These are phyloP conservation scores for Marmota monax DNA, from an alignment of 2,113 vertebrate genomes.

Conservation along the genomic window DNA sequence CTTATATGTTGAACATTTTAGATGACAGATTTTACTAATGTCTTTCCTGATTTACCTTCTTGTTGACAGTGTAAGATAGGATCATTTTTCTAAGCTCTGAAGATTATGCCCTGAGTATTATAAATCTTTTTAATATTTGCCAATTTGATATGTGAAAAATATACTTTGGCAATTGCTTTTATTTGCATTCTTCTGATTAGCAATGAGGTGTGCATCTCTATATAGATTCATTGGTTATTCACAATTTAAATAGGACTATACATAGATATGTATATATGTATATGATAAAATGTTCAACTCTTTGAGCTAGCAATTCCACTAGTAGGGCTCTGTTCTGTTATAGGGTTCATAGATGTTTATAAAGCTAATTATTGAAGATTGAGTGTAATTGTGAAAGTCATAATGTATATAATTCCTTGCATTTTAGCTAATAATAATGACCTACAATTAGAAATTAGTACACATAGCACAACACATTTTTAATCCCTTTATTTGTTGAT, in stretches of 20 bases:
- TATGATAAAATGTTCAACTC: too few relatives aligned
- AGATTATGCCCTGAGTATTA: neutral
- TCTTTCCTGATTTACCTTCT: neutral
- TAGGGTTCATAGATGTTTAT: too few relatives aligned
- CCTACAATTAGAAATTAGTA: too few relatives aligned
- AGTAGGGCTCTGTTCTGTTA: too few relatives aligned
- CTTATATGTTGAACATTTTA: neutral
- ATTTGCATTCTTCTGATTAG: neutral
- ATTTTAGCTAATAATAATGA: too few relatives aligned
- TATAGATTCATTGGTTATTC: neutral
- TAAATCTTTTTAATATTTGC: constrained; percentile 31
- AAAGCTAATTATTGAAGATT: too few relatives aligned
- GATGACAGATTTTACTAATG: neutral
- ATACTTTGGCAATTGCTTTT: neutral
- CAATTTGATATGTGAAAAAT: neutral
- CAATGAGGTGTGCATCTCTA: constrained; percentile 15
- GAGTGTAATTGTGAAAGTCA: too few relatives aligned
- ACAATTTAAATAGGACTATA: too few relatives aligned
- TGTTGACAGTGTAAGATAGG: neutral
- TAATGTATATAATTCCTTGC: too few relatives aligned
- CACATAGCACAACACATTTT: neutral
- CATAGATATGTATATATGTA: too few relatives aligned
- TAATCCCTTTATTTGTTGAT: too few relatives aligned
- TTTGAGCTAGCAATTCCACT: too few relatives aligned
- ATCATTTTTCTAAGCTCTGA: neutral